Evolutionary conservation across 2,113 vertebrate genomes (phyloP).

Genomic region (Leptodactylus fuscus): DNA sequence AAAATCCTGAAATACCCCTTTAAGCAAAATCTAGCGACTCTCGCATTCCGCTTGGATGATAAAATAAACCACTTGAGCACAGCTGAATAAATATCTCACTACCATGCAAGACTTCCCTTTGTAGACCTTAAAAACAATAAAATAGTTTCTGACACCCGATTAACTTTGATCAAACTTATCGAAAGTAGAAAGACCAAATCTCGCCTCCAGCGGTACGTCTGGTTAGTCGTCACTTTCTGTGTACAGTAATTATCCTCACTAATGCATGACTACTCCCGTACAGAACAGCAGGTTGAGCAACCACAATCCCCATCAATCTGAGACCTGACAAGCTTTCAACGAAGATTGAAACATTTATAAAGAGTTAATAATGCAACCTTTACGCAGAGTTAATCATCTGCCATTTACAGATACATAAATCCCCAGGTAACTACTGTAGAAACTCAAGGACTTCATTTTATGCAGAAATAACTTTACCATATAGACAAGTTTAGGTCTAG

Average conservation of each 20-base stretch:
- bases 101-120: background rate
- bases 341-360: background rate
- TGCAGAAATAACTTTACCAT: too few relatives aligned
- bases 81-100: background rate
- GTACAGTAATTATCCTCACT: slow-evolving; percentile 8
- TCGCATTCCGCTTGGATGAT: too few relatives aligned
- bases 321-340: background rate
- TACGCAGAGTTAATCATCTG: background rate
- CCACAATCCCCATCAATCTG: background rate
- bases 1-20: too few relatives aligned
- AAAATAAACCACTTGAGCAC: background rate
- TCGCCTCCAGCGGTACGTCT: slow-evolving; percentile 6
- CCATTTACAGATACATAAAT: background rate
- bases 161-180: slow-evolving; percentile 1
- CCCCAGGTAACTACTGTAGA: too few relatives aligned
- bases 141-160: slow-evolving; percentile 30
- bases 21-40: too few relatives aligned
- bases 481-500: too few relatives aligned
- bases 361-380: background rate
- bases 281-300: background rate
- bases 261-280: slow-evolving; percentile 6
- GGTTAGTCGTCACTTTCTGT: background rate
- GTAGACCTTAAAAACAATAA: slow-evolving; percentile 3
- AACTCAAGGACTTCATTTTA: too few relatives aligned
- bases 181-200: background rate